Conservation (phyloP, 2,797 vertebrate genomes). For the Garrulus glandarius region DNA sequence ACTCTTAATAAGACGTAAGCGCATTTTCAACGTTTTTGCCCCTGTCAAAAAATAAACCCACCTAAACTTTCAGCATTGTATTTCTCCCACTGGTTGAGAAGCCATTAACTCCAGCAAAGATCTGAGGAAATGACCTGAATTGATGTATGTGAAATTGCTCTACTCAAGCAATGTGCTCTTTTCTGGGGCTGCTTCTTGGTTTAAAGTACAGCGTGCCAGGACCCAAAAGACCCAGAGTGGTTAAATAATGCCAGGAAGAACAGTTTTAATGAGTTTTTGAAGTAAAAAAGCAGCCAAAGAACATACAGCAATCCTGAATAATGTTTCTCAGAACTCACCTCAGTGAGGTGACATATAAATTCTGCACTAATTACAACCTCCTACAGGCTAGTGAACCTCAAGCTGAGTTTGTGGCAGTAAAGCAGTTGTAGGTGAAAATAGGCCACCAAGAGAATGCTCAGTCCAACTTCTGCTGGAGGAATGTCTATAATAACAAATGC, state of each 20-base stretch:
- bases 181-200: neutral
- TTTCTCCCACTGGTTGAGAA: neutral
- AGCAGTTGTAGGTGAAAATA: constrained; percentile 22
- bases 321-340: neutral
- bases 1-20: neutral
- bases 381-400: neutral
- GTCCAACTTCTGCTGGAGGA: constrained; percentile 12
- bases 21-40: neutral
- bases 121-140: neutral
- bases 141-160: neutral
- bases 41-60: neutral
- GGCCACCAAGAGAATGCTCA: neutral
- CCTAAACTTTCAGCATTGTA: neutral
- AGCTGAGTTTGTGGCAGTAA: neutral
- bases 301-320: neutral
- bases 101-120: neutral
- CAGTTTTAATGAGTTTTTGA: neutral
- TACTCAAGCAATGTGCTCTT: neutral
- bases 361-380: neutral
- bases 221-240: neutral
- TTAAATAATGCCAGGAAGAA: neutral
- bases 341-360: neutral
- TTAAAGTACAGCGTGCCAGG: neutral
- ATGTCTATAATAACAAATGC: constrained; percentile 21
- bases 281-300: constrained; percentile 2